Percentiles rank a stretch among this genome's conserved stretches.
These are phyloP conservation scores for Tinea trinotella DNA, from an alignment of 2,888 invertebrate species.

Conservation along the genomic window DNA sequence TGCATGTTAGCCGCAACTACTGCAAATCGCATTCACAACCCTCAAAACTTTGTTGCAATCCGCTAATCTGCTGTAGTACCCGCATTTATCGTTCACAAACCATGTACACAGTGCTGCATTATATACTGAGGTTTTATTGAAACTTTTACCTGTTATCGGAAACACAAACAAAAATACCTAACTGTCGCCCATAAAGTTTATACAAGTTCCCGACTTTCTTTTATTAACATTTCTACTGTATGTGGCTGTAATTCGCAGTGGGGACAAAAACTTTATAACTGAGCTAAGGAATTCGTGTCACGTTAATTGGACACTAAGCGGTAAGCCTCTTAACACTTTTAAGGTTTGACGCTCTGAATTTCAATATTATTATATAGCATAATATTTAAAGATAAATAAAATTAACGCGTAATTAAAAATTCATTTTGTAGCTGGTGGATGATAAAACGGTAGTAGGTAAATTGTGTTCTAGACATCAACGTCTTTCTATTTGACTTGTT, in stretches of 20 bases:
- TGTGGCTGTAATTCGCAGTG: background rate
- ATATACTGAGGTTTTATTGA: background rate
- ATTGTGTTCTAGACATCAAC: no score
- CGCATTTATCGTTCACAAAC: slow-evolving; percentile 2
- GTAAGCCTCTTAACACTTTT: background rate
- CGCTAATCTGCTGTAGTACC: slow-evolving; percentile 13
- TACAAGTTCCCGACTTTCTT: background rate
- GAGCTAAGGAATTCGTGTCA: background rate
- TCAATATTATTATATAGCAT: no score
- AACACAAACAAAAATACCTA: slow-evolving; percentile 8
- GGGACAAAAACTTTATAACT: background rate
- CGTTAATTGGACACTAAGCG: background rate
- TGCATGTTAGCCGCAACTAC: slow-evolving; percentile 3
- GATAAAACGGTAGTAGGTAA: no score
- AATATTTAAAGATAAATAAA: no score
- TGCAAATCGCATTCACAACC: slow-evolving; percentile 13
- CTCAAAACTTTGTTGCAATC: slow-evolving; percentile 17
- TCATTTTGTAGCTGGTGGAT: no score
- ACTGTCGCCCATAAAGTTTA: slow-evolving; percentile 2
- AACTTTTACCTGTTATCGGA: slow-evolving; percentile 5
- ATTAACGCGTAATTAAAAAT: no score
- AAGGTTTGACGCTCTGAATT: background rate
- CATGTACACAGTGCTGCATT: background rate
- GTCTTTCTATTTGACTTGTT: no score
- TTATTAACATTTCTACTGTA: slow-evolving; percentile 7